A percentile compares a stretch with the other conserved stretches of the same genome.
These are phyloP conservation scores for Geopemphigus sp. DNA, from an alignment of 1,140 invertebrate genomes.

Conservation along the genomic window DNA sequence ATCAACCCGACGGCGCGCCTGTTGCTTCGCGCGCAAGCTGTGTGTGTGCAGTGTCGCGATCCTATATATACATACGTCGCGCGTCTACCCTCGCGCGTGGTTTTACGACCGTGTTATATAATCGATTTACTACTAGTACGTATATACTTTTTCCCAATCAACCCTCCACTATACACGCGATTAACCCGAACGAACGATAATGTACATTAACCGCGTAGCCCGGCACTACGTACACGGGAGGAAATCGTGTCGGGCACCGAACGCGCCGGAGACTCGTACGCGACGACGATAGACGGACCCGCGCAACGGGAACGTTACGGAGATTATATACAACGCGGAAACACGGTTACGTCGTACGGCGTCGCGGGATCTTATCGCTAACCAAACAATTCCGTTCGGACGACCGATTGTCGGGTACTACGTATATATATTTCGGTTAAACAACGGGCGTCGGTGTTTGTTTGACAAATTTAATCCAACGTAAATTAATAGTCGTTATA, in stretches of 20 bases:
- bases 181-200: neutral
- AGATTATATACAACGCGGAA: no score
- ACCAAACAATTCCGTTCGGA: constrained; percentile 5
- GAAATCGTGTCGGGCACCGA: no score
- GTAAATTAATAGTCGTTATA: neutral
- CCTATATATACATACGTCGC: neutral
- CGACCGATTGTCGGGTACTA: no score
- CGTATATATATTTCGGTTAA: neutral
- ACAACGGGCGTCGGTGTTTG: neutral
- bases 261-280: no score
- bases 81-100: neutral
- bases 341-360: no score
- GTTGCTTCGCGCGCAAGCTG: constrained; percentile 37
- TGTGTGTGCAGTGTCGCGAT: neutral
- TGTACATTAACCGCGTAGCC: neutral
- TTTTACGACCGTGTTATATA: constrained; percentile 46
- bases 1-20: no score
- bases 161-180: neutral
- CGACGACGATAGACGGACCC: no score
- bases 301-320: no score
- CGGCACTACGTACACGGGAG: no score
- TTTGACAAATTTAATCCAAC: constrained; percentile 3
- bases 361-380: neutral
- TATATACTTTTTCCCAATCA: neutral
- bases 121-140: constrained; percentile 22